A percentile compares a stretch with the other conserved stretches of the same genome.
Conservation (phyloP, 2,797 vertebrate species). For the Pseudomugil tenellus region DNA sequence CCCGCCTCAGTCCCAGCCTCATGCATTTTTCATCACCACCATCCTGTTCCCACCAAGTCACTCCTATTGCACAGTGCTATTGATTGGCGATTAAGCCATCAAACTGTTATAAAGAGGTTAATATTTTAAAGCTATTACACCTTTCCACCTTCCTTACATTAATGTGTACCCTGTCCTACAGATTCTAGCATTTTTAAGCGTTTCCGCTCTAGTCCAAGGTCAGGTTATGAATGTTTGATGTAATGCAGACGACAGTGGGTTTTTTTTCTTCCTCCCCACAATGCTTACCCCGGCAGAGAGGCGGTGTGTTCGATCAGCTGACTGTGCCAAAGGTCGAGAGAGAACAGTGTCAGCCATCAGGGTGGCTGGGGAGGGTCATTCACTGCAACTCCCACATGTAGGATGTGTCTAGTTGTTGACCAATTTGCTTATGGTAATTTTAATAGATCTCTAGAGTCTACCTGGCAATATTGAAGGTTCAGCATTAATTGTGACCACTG, state of each 20-base stretch:
- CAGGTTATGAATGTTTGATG: constrained; percentile 75
- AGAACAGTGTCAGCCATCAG: constrained; percentile 62
- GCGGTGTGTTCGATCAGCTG: constrained; percentile 60
- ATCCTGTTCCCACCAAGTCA: constrained; percentile 69
- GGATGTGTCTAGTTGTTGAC: constrained; percentile 71
- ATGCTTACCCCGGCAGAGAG: constrained; percentile 45
- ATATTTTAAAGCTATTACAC: constrained; percentile 82
- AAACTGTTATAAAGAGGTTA: constrained; percentile 86
- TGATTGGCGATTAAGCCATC: constrained; percentile 90
- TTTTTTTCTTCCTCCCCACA: constrained; percentile 6
- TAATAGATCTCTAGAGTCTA: constrained; percentile 64
- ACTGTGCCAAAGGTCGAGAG: constrained; percentile 58
- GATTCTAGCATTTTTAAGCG: constrained; percentile 52
- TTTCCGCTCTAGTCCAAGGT: constrained; percentile 53
- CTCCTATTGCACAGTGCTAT: constrained; percentile 82
- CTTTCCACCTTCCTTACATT: constrained; percentile 51
- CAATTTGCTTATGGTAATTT: constrained; percentile 78
- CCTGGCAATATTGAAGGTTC: constrained; percentile 65
- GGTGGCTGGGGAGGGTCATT: constrained; percentile 41
- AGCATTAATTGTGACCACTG: constrained; percentile 73
- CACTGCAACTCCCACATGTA: constrained; percentile 39
- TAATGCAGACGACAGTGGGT: constrained; percentile 38
- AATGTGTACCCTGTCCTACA: constrained; percentile 37
- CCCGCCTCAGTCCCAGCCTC: constrained; percentile 77
- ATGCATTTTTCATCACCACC: constrained; percentile 88